Percentiles rank a stretch among this genome's conserved stretches.
phyloP scores from a whole-genome alignment of 2,888 invertebrate species.

The Torymus tubicola region DNA sequence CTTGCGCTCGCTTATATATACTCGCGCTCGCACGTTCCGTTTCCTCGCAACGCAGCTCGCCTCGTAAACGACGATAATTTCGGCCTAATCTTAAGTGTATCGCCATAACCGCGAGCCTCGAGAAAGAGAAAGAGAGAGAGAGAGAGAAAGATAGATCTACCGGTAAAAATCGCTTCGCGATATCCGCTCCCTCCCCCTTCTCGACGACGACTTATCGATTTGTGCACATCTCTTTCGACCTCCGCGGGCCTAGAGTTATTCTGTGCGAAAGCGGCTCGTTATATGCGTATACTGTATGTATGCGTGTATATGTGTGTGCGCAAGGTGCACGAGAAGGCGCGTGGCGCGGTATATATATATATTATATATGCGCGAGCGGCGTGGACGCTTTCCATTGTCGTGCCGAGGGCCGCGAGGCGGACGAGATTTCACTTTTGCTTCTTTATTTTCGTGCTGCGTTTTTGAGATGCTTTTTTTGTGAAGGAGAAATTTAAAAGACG shows the following conservation, averaged over 20 bases:
- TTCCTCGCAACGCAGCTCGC: no score
- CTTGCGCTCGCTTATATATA: background rate
- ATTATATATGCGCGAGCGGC: background rate
- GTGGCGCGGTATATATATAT: no score
- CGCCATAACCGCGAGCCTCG: constrained; percentile 36
- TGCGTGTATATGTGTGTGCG: background rate
- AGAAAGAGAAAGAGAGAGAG: background rate
- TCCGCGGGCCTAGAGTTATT: constrained; percentile 8
- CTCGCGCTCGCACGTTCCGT: background rate
- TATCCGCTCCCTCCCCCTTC: background rate
- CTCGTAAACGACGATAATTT: constrained; percentile 55
- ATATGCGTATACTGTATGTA: background rate
- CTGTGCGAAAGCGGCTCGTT: background rate
- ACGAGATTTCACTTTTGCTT: no score
- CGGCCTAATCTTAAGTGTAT: constrained; percentile 57
- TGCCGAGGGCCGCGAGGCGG: background rate
- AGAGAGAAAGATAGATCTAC: no score
- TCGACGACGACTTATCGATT: background rate
- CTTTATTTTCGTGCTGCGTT: no score
- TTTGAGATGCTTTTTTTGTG: no score
- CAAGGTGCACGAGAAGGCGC: background rate
- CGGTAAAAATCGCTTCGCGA: no score
- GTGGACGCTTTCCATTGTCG: background rate
- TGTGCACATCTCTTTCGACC: background rate
- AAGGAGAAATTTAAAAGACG: no score